Evolutionary conservation across 2,113 vertebrate species (phyloP).

Genomic region (Myrmecobius fasciatus): DNA sequence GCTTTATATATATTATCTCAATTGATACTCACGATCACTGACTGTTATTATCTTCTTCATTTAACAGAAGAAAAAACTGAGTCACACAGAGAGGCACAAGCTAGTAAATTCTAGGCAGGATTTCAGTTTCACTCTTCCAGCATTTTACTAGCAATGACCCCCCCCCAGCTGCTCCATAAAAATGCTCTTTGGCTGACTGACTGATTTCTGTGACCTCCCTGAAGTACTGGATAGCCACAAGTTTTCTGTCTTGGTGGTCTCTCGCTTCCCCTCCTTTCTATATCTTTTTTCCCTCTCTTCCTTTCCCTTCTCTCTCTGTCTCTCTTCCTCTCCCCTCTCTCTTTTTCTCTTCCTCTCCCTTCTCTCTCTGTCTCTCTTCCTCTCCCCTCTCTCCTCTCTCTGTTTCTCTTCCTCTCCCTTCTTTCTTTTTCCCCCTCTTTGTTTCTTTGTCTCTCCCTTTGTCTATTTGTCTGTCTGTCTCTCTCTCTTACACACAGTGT

Average conservation of each 20-base stretch:
- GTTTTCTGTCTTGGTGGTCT: background rate
- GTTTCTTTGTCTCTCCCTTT: too few relatives aligned
- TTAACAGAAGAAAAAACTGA: background rate
- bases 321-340: too few relatives aligned
- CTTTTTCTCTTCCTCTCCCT: too few relatives aligned
- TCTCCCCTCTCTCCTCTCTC: too few relatives aligned
- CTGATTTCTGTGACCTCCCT: background rate
- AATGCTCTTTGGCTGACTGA: background rate
- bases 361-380: too few relatives aligned
- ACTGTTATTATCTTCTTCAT: background rate
- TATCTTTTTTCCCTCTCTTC: too few relatives aligned
- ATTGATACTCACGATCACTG: background rate
- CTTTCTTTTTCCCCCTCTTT: too few relatives aligned
- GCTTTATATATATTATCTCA: background rate
- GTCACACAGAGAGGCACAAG: background rate
- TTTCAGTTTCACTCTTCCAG: background rate
- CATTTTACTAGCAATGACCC: background rate
- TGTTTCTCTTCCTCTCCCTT: too few relatives aligned
- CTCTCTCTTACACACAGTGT: too few relatives aligned
- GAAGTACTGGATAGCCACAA: background rate
- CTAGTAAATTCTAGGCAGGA: background rate
- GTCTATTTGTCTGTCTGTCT: too few relatives aligned
- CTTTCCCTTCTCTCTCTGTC: too few relatives aligned
- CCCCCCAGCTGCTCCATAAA: background rate
- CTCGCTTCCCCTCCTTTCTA: too few relatives aligned